Evolutionary conservation across 2,888 invertebrate genomes (phyloP).

Genomic region (Phorcus lineatus): DNA sequence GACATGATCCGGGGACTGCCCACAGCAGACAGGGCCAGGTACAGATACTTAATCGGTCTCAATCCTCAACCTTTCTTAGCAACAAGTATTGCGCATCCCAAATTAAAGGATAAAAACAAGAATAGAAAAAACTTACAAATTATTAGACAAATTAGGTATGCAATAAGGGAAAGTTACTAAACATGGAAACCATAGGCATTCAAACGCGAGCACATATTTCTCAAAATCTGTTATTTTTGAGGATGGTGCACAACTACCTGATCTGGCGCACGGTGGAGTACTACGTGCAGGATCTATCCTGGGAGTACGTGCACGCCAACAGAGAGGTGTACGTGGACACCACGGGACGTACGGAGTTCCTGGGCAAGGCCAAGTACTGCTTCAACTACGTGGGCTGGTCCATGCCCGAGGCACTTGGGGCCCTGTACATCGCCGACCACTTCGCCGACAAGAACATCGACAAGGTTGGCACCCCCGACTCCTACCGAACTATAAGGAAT

Average conservation of each 20-base stretch:
- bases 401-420: conserved; percentile 59
- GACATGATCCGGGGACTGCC: background rate
- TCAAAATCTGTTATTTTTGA: too few species aligned
- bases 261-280: conserved; percentile 79
- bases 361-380: conserved; percentile 60
- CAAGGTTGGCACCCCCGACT: conserved; percentile 40
- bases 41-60: background rate
- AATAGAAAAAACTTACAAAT: too few species aligned
- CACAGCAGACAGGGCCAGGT: background rate
- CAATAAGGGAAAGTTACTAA: too few species aligned
- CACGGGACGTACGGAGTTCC: conserved; percentile 53
- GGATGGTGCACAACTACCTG: conserved; percentile 79
- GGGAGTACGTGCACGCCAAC: conserved; percentile 70
- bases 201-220: too few species aligned
- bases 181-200: too few species aligned
- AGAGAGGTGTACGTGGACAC: conserved; percentile 57
- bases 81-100: too few species aligned
- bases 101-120: too few species aligned
- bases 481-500: too few species aligned
- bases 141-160: too few species aligned
- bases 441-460: conserved; percentile 56
- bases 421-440: conserved; percentile 58
- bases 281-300: conserved; percentile 79
- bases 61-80: too few species aligned
- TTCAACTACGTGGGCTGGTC: conserved; percentile 48